Base-by-base conservation (phyloP, 2,113 vertebrate species). In the Meriones unguiculatus region DNA sequence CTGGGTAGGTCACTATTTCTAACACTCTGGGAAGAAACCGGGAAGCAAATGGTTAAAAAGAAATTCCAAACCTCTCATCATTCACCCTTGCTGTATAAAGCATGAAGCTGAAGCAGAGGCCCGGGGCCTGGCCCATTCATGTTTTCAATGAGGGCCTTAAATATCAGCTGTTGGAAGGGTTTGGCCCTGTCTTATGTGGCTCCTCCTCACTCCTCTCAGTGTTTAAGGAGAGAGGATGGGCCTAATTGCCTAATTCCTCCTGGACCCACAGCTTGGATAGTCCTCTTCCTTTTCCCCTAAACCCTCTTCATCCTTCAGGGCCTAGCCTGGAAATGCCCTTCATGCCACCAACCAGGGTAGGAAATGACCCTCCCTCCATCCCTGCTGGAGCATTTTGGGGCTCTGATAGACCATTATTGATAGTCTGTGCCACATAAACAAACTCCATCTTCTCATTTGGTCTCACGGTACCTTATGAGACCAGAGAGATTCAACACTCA, bases 21-120 rank as follows among this genome's bases (percentile, higher is more conserved):
- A 41, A 28, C 14, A 54, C 24, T 78, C 52, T 41, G 76, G 57
- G 50, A 32, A 81, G 87, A 88, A 84, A 75, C 59, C 28, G 0
- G 88, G 13, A 57, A 77, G 35, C 41, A 73, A 87, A 84, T 78
- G 65, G 73, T 96, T 93, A 93, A 93, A 41, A 62, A 76, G 62
- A 72, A 88, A 77, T 59, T 67, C 85, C 62, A 18, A 52, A 81
- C 57, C 70, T 67, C 91, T 35, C 59, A 87, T 97, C 89, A 78
- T 84, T 82, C 57, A 87, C 62, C 25, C 73, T n/a, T 20, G 41
- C 67, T 92, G 72, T 78, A 82, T 87, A 89, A 91, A 89, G 41
- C 67, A 91, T 38, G 77, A 50, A 54, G 69, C 22, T 13, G 54
- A 50, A 54, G 69, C 22, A 7, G 54, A 25, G 54, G 54, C 87